Percentiles rank a stretch among this genome's conserved stretches.
phyloP scores from a whole-genome alignment of 2,797 vertebrate genomes.

The Linurgus olivaceus region DNA sequence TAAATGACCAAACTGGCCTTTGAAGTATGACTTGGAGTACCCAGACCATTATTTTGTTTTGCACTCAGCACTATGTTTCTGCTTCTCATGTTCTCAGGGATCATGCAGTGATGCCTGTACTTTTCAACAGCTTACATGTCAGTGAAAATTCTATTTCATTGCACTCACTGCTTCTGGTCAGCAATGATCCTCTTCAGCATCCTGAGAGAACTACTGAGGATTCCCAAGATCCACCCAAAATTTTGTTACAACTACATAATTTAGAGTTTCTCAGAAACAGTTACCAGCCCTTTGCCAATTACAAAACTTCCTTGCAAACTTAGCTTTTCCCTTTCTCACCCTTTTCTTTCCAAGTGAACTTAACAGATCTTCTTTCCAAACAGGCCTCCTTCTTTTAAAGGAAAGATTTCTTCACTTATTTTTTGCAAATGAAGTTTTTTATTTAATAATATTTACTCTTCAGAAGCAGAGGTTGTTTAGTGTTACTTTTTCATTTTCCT shows the following conservation, averaged over 20 bases:
- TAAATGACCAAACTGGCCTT: not conserved
- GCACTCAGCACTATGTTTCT: not conserved
- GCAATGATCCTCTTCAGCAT: not conserved
- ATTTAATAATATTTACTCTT: not conserved
- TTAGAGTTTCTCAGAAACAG: not conserved
- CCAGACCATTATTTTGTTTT: not conserved
- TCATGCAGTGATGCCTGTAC: not conserved
- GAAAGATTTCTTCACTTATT: not conserved
- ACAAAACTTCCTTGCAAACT: not conserved
- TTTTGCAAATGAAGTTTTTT: not conserved
- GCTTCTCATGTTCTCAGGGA: not conserved
- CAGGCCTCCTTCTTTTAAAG: not conserved
- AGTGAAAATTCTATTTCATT: not conserved
- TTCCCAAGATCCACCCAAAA: not conserved
- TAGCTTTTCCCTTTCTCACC: not conserved
- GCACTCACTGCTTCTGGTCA: not conserved
- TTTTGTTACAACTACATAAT: not conserved
- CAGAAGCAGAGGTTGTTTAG: not conserved
- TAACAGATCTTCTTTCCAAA: not conserved
- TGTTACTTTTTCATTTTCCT: not conserved
- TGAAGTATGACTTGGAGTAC: not conserved
- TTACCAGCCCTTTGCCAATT: not conserved
- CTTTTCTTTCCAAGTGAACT: not conserved
- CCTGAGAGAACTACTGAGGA: rapidly evolving
- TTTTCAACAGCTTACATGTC: not conserved